A percentile compares a stretch with the other conserved stretches of the same genome.
These are phyloP conservation scores for Fopius arisanus DNA, from an alignment of 1,140 invertebrate species.

Conservation along the genomic window DNA sequence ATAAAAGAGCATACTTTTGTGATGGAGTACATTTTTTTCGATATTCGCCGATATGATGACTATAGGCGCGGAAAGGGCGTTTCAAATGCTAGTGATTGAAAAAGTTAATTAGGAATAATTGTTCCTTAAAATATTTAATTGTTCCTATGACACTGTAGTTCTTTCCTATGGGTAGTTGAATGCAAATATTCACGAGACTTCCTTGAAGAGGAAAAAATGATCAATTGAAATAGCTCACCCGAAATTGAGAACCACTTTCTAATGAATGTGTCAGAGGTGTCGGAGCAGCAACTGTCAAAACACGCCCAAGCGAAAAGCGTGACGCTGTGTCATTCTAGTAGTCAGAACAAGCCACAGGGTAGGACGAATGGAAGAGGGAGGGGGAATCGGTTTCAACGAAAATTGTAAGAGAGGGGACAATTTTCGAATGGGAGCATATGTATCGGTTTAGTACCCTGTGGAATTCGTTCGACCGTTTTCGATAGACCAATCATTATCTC, in stretches of 20 bases:
- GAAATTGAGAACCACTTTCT: conserved; percentile 59
- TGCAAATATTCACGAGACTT: too few relatives aligned
- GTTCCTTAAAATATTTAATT: too few relatives aligned
- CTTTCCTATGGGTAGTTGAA: too few relatives aligned
- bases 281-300: conserved; percentile 66
- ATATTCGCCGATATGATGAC: too few relatives aligned
- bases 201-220: neutral
- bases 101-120: too few relatives aligned
- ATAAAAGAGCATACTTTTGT: too few relatives aligned
- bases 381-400: neutral
- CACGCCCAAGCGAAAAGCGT: conserved; percentile 47
- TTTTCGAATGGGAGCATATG: neutral
- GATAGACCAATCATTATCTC: neutral
- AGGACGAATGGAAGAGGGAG: neutral
- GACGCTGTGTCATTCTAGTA: conserved; percentile 17
- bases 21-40: too few relatives aligned
- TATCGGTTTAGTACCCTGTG: neutral
- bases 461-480: neutral
- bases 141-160: too few relatives aligned
- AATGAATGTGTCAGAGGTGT: conserved; percentile 65
- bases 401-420: conserved; percentile 26
- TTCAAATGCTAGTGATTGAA: too few relatives aligned
- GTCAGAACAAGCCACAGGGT: neutral
- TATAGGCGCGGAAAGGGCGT: too few relatives aligned
- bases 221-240: neutral